phyloP scores from a whole-genome alignment of 2,797 vertebrate species.

The Chiloscyllium punctatum region DNA sequence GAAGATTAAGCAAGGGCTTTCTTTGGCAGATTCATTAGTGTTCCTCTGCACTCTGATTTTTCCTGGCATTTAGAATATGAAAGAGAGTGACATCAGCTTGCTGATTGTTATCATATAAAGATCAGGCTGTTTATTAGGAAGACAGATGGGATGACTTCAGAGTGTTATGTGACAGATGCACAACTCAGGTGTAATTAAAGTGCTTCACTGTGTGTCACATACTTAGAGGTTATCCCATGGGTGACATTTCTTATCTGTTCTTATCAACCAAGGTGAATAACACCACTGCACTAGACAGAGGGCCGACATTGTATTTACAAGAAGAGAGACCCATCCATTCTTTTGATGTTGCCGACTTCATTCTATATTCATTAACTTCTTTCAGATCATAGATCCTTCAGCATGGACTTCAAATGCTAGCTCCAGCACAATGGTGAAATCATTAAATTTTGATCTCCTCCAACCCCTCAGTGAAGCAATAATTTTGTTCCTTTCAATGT shows the following conservation, averaged over 20 bases:
- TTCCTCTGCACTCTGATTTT: conserved; percentile 10
- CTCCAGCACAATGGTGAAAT: background rate
- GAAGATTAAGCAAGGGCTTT: background rate
- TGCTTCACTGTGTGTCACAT: conserved; percentile 31
- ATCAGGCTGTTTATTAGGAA: conserved; percentile 32
- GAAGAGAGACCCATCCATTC: background rate
- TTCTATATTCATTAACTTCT: background rate
- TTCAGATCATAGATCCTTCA: background rate
- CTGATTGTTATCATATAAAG: conserved; percentile 1
- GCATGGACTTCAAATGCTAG: background rate
- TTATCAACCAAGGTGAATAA: conserved; percentile 28
- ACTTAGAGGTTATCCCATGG: conserved; percentile 20
- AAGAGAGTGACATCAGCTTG: conserved; percentile 17
- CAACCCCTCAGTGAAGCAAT: background rate
- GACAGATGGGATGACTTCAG: conserved; percentile 35
- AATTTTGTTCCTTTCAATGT: background rate
- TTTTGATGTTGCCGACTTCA: background rate
- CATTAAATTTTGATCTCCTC: conserved; percentile 8
- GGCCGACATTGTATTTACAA: background rate
- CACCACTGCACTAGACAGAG: background rate
- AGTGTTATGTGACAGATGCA: conserved; percentile 38
- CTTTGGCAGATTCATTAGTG: conserved; percentile 18
- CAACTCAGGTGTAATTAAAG: conserved; percentile 36
- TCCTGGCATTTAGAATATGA: conserved; percentile 27
- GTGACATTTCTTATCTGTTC: conserved; percentile 34